A percentile compares a stretch with the other conserved stretches of the same genome.
phyloP scores from a whole-genome alignment of 2,113 vertebrate genomes.

The Pavo muticus region DNA sequence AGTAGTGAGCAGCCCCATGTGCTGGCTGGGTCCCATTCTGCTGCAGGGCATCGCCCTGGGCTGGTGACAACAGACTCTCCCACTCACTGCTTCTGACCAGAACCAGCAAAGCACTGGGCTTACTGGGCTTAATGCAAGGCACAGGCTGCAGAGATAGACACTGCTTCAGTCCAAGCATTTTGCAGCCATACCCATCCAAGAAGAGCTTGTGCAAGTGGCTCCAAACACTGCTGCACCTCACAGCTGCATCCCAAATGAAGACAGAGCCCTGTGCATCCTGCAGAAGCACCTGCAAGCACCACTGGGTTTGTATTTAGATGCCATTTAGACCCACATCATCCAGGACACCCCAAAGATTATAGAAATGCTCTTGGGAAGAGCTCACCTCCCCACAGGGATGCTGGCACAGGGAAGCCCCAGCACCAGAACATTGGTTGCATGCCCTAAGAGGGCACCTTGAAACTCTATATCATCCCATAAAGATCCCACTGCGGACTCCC shows the following conservation, averaged over 20 bases:
- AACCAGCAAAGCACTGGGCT: not conserved
- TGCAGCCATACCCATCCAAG: rapidly evolving
- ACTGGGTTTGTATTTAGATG: rapidly evolving
- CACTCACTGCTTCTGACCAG: not conserved
- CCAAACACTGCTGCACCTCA: not conserved
- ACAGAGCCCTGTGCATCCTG: not conserved
- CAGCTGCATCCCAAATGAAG: not conserved
- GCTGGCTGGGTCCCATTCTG: too few species aligned
- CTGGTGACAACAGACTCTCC: not conserved
- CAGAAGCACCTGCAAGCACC: not conserved
- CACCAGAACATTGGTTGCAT: rapidly evolving
- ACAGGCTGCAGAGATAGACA: not conserved
- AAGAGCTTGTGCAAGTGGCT: not conserved
- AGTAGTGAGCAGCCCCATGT: not conserved
- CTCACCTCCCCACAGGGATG: not conserved
- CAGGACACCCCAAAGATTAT: not conserved
- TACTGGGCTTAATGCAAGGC: not conserved
- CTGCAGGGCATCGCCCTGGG: rapidly evolving
- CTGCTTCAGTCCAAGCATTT: not conserved
- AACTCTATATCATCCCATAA: rapidly evolving
- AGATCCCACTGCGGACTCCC: not conserved
- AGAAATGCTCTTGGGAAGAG: not conserved
- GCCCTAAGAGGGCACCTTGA: not conserved
- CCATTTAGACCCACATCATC: not conserved
- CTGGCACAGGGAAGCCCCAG: not conserved